These are phyloP conservation scores for Thamnaconus septentrionalis DNA, from an alignment of 2,113 vertebrate species.

Conservation along the genomic window DNA sequence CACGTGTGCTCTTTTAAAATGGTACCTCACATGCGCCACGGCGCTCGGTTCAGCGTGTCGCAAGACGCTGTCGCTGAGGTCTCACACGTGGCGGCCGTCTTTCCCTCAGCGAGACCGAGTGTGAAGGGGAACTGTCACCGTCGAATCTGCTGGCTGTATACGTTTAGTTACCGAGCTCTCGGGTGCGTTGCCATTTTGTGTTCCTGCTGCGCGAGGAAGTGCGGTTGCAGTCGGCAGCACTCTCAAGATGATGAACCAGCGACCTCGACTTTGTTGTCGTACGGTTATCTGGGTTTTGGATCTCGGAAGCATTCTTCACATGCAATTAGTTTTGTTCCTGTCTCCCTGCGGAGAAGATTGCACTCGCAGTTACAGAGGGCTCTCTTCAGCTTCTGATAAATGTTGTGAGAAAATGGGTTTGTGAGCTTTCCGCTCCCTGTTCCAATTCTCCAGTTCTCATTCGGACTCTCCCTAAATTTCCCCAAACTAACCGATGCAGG, in stretches of 20 bases:
- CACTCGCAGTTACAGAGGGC: conserved; percentile 16
- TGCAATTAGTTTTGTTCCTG: conserved; percentile 16
- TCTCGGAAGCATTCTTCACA: conserved; percentile 16
- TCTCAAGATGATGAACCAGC: too few relatives aligned
- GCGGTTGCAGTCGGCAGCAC: too few relatives aligned
- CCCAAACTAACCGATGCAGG: too few relatives aligned
- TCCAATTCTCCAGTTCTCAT: not conserved
- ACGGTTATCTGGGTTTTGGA: not conserved
- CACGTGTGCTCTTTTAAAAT: not conserved
- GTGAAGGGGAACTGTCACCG: conserved; percentile 7
- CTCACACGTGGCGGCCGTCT: conserved; percentile 36
- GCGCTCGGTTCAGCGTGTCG: conserved; percentile 9
- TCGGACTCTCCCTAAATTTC: too few relatives aligned
- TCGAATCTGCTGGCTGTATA: not conserved
- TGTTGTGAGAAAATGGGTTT: not conserved
- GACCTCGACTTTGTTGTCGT: too few relatives aligned
- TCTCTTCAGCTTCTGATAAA: conserved; percentile 10
- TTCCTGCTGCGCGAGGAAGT: not conserved
- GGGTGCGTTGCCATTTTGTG: not conserved
- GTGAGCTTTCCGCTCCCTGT: not conserved
- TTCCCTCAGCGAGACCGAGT: conserved; percentile 31
- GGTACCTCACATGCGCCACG: conserved; percentile 2
- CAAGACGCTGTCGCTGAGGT: conserved; percentile 21
- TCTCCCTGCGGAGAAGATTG: conserved; percentile 2
- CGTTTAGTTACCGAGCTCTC: not conserved